Conservation (phyloP, 2,113 vertebrate genomes). For the Myocastor coypus region DNA sequence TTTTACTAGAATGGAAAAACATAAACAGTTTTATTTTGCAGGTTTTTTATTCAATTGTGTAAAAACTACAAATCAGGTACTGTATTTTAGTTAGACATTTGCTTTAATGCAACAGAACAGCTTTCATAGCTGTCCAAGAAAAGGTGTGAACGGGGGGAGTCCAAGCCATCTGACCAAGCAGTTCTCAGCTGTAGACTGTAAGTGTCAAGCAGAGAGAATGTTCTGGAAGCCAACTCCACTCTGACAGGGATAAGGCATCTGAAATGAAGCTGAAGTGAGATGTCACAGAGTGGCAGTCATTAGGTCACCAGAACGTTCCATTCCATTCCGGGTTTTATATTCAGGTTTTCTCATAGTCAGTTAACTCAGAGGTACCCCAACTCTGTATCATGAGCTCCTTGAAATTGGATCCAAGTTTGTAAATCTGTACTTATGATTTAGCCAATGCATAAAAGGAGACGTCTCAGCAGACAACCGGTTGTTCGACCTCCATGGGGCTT, state of each 20-base stretch:
- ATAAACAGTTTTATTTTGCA: slow-evolving; percentile 87
- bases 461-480: slow-evolving; percentile 35
- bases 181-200: slow-evolving; percentile 75
- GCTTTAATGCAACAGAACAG: slow-evolving; percentile 85
- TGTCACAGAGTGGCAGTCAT: slow-evolving; percentile 48
- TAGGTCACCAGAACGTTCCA: slow-evolving; percentile 39
- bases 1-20: slow-evolving; percentile 86
- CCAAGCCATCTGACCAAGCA: slow-evolving; percentile 80
- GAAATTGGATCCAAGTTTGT: slow-evolving; percentile 78
- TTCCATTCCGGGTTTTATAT: slow-evolving; percentile 73
- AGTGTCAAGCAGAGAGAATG: slow-evolving; percentile 63
- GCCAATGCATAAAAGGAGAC: slow-evolving; percentile 43
- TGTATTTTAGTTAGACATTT: slow-evolving; percentile 87
- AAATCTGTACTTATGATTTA: slow-evolving; percentile 76
- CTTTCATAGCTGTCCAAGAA: slow-evolving; percentile 78
- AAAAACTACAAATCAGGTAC: slow-evolving; percentile 89
- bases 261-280: slow-evolving; percentile 68
- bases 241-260: slow-evolving; percentile 62
- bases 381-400: slow-evolving; percentile 73
- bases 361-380: slow-evolving; percentile 80
- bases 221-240: slow-evolving; percentile 72
- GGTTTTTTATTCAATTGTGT: slow-evolving; percentile 88
- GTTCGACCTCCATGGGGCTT: background rate
- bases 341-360: slow-evolving; percentile 81
- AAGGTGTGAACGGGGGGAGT: slow-evolving; percentile 80